Base-by-base conservation (phyloP, 2,113 vertebrate genomes). In the Phrynocephalus versicolor region DNA sequence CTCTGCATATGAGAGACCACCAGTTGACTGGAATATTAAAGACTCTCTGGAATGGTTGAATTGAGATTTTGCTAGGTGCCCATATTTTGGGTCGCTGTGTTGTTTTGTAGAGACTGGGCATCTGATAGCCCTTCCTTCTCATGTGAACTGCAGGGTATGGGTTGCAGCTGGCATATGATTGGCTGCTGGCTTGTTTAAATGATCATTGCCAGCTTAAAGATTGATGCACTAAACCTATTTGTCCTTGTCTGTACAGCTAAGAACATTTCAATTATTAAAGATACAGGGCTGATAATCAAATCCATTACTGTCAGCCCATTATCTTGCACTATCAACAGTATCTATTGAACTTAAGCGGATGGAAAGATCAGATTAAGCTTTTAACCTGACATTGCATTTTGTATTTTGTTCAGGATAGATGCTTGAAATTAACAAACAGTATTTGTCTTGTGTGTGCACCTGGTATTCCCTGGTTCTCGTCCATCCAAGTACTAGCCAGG, bases 151-250 rank as follows among this genome's bases (percentile, higher is more conserved):
- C 70, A 86, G 25, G 37, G 65, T 62, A 65, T 73, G 57, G 41
- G 72, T 23, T 72, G 37, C 41, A 21, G 58, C 39, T 41, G 33
- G 25, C 37, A 57, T 73, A 37, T 64, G 69, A 51, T 72, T 41
- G 64, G 27, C 57, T 79, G 83, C 83, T 85, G 78, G 75, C 77
- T 86, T 80, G 84, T 86, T 86, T 86, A 86, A 86, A 86, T 65
- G 16, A 81, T 86, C n/a, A 64, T 65, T 86, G 84, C 78, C 78
- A 86, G 84, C 69, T 72, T 86, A 65, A 81, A 85, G 79, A 85
- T 80, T 37, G 6, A 80, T 85, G 77, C n/a, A 27, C 57, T 85
- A 64, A 85, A 85, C 64, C 23, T 77, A 64, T 65, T 80, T 69
- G 64, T 85, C 70, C 41, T 86, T 86, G 77, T 25, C 70, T 73